A percentile compares a stretch with the other conserved stretches of the same genome.
These are phyloP conservation scores for Eupithecia abbreviata DNA, from an alignment of 2,888 invertebrate genomes.

Conservation along the genomic window DNA sequence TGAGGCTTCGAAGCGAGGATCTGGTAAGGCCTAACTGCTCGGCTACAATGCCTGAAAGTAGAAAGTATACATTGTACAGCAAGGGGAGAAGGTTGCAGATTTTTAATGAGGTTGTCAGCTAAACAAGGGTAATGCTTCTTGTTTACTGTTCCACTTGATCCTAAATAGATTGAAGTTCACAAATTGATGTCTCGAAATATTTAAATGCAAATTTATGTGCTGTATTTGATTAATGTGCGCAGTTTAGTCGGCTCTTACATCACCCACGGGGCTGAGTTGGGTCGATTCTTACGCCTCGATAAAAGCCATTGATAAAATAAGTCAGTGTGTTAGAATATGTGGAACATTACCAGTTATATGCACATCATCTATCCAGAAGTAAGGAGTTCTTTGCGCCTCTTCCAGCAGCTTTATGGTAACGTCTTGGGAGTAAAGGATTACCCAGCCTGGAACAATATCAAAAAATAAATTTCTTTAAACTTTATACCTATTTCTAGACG, in stretches of 20 bases:
- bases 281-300: too few species aligned
- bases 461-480: too few species aligned
- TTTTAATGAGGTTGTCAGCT: neutral
- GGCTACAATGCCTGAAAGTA: conserved; percentile 82
- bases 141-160: too few species aligned
- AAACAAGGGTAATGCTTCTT: too few species aligned
- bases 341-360: conserved; percentile 83
- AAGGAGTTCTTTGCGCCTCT: conserved; percentile 85
- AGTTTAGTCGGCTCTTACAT: too few species aligned
- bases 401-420: conserved; percentile 83
- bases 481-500: too few species aligned
- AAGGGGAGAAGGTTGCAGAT: neutral
- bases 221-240: too few species aligned
- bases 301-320: too few species aligned
- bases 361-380: conserved; percentile 94
- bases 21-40: conserved; percentile 82
- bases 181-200: too few species aligned
- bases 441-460: conserved; percentile 72
- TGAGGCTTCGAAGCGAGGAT: conserved; percentile 75
- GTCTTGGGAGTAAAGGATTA: conserved; percentile 87
- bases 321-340: neutral
- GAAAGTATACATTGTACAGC: neutral
- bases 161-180: too few species aligned
- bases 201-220: too few species aligned
- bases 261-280: too few species aligned